phyloP scores from a whole-genome alignment of 2,113 vertebrate genomes.

The Proteles cristata region DNA sequence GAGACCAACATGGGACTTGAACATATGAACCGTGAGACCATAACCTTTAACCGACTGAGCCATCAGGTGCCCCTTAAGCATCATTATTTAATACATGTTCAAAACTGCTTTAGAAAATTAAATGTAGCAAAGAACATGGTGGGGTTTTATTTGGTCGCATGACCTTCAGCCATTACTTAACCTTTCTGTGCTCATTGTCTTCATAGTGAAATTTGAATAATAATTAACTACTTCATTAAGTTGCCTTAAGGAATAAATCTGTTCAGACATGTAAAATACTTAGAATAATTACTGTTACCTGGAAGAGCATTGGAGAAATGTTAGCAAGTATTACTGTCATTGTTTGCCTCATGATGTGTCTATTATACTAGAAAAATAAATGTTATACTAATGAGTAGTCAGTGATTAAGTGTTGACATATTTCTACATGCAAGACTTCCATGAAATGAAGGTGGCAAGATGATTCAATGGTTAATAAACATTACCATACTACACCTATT shows the following conservation, averaged over 20 bases:
- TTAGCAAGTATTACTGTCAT: background rate
- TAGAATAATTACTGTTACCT: background rate
- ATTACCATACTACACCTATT: background rate
- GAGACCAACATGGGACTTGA: no score
- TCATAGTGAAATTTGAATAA: background rate
- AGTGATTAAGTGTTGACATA: background rate
- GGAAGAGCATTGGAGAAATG: background rate
- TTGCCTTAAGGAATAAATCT: background rate
- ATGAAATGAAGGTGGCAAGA: background rate
- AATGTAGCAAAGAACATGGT: background rate
- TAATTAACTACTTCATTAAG: background rate
- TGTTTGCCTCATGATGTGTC: background rate
- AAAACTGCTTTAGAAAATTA: slow-evolving; percentile 14
- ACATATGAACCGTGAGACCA: background rate
- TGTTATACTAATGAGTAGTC: background rate
- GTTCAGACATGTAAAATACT: background rate
- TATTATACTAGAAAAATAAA: background rate
- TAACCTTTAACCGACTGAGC: background rate
- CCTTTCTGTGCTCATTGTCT: background rate
- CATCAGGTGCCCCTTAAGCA: background rate
- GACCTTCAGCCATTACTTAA: background rate
- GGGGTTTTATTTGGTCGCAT: background rate
- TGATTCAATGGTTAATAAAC: background rate
- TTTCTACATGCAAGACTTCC: background rate
- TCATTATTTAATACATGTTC: background rate